Conservation (phyloP, 1,140 invertebrate species). For the Spodoptera frugiperda region DNA sequence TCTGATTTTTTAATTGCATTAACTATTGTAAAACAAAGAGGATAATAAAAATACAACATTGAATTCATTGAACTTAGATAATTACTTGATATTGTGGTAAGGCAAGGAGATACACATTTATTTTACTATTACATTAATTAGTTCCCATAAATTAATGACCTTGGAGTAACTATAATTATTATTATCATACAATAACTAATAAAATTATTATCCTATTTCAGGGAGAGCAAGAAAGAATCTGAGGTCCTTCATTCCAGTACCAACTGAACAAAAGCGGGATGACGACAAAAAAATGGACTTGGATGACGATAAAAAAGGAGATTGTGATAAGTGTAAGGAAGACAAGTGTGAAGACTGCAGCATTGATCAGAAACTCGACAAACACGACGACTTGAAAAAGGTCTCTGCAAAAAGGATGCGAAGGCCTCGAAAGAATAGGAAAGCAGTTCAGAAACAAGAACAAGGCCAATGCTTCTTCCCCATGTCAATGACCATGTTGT, state of each 20-base stretch:
- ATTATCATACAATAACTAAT: not conserved
- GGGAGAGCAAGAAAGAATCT: constrained; percentile 78
- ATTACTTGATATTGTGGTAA: no score
- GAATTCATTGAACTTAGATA: no score
- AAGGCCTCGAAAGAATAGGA: constrained; percentile 79
- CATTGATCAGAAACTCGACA: constrained; percentile 67
- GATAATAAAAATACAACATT: no score
- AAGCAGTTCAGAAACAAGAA: constrained; percentile 75
- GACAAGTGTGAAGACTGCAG: constrained; percentile 71
- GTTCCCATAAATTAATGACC: no score
- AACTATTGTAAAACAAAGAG: no score
- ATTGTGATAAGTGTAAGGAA: constrained; percentile 72
- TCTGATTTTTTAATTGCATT: no score
- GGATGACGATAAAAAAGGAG: constrained; percentile 74
- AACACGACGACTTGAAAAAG: constrained; percentile 71
- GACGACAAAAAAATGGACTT: constrained; percentile 62
- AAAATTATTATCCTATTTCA: constrained; percentile 53
- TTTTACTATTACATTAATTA: no score
- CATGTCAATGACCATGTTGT: constrained; percentile 94
- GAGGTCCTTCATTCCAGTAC: constrained; percentile 76
- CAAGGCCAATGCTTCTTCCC: constrained; percentile 89
- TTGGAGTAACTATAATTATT: no score
- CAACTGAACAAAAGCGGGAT: constrained; percentile 66
- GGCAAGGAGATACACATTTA: no score
- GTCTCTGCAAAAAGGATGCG: constrained; percentile 67